Evolutionary conservation across 2,113 vertebrate species (phyloP), one percentile per base, ranked within the genome.

Genomic region (Machaerirhynchus nigripectus): DNA sequence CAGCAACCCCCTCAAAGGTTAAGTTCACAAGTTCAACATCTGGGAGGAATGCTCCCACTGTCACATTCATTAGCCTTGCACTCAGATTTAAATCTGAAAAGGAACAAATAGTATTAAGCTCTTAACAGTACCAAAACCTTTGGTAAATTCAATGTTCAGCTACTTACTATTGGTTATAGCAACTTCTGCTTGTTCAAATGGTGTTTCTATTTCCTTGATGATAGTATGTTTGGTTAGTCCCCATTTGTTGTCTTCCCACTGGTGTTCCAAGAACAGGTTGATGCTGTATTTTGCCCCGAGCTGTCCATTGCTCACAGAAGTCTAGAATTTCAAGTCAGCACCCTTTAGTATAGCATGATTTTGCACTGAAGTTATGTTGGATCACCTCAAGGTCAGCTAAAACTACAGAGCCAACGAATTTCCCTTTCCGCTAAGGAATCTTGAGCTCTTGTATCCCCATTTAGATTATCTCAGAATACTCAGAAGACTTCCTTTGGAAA

Each of bases 21-120:
- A 99, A 57, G 56, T 97, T 98, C n/a, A 98, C 27, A 30, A 99
- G 96, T 15, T 76, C 89, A 68, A 98, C 98, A 52, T 99, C 98
- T 39, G 91, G 65, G 5, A 97, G 92, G 44, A 99, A 98, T 0
- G 74, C 94, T 59, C 98, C 98, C 13, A 98, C 57, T 9, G 95
- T 73, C 18, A 98, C 64, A 68, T 97, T 98, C 87, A 99, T 98
- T 39, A 97, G 19, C 28, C n/a, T 57, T 2, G 74, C 65, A 22
- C 85, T 81, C 3, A 96, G 73, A 76, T 97, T 93, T 24, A 98
- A 97, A 7, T 97, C 98, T 97, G 79, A 47, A 81, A 76, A 81
- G 21, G 13, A 84, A 64, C 1, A 55, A n/a, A 3, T 2, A 82
- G 27, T 10, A 35, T 71, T 59, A 67, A 56, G 16, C 10, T 53